Base-by-base conservation (phyloP, 2,113 vertebrate genomes). In the Holacanthus passer region DNA sequence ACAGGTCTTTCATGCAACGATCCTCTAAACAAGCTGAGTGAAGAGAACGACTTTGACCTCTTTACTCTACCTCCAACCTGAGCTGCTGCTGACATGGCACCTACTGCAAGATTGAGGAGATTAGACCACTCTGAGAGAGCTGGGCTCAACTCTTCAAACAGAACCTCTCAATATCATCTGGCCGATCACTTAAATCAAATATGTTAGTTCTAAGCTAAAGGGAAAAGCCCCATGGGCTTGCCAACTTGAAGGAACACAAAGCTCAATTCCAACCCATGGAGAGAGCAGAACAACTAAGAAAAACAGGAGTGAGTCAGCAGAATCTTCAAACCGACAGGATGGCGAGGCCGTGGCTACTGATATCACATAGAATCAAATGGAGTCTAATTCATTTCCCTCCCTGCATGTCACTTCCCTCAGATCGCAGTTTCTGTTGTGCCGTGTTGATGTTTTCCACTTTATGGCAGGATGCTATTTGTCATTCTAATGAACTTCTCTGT, bases 401-500 rank as follows among this genome's bases (percentile, higher is more conserved):
- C 88, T 82, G 88, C 90, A 83, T 94, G 94, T 94, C 93, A 93
- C 93, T 93, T 92, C 87, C 83, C 86, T 93, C 91, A 88, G 86
- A 94, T 93, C 91, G 85, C 91, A 90, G 82, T 93, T 93, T 93
- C 92, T 91, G 92, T 93, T 90, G 92, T 87, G 90, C 86, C 87
- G 86, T 92, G 93, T 94, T 91, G 93, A 96, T 93, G 94, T 93
- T 91, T 93, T 90, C 87, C 93, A 93, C 91, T 95, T 94, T 90
- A 93, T 92, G 91, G 91, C 90, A 94, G 91, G 85, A 76, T 81
- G 86, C 93, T 93, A 95, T 96, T 95, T 94, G 94, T 95, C 94
- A 95, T 95, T 95, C 92, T 94, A 95, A 96, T 95, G 92, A 95
- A 94, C 93, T 94, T 94, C 91, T 94, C 94, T 83, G 90, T 93